Evolutionary conservation across 1,140 invertebrate genomes (phyloP).

Genomic region (Micrasema longulum): DNA sequence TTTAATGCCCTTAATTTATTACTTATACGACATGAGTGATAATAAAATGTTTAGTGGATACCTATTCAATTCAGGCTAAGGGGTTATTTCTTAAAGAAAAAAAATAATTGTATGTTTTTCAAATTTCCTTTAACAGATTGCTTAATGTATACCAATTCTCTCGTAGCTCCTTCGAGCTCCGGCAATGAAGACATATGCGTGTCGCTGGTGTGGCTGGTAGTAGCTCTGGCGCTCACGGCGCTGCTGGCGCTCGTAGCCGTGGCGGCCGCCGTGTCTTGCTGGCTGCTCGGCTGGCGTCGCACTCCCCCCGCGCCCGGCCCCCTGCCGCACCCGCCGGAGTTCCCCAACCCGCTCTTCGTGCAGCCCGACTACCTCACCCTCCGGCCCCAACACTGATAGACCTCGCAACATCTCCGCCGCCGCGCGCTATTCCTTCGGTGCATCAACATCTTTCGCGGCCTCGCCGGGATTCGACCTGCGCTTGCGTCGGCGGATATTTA

Average conservation of each 20-base stretch:
- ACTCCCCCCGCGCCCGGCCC: constrained; percentile 87
- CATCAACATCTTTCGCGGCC: constrained; percentile 17
- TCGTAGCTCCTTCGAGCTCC: constrained; percentile 51
- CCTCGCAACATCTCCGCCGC: background rate
- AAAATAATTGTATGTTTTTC: background rate
- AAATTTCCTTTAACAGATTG: background rate
- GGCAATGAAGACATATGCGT: constrained; percentile 87
- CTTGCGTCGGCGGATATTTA: background rate
- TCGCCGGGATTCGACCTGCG: constrained; percentile 16
- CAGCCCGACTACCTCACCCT: constrained; percentile 76
- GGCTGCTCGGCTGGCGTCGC: constrained; percentile 92
- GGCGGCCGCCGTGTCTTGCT: constrained; percentile 93
- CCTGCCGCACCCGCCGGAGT: constrained; percentile 92
- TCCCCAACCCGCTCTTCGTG: constrained; percentile 93
- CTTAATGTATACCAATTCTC: constrained; percentile 22
- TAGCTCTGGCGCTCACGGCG: constrained; percentile 91
- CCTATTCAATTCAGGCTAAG: too few species aligned
- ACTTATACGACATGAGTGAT: too few species aligned
- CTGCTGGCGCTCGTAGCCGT: constrained; percentile 91
- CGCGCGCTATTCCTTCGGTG: constrained; percentile 22
- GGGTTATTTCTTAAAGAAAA: too few species aligned
- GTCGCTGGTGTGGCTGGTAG: constrained; percentile 91
- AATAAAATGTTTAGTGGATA: too few species aligned
- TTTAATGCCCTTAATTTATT: too few species aligned
- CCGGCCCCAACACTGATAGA: constrained; percentile 45